Conservation (phyloP, 2,113 vertebrate species). For the Plecturocebus donacophilus region DNA sequence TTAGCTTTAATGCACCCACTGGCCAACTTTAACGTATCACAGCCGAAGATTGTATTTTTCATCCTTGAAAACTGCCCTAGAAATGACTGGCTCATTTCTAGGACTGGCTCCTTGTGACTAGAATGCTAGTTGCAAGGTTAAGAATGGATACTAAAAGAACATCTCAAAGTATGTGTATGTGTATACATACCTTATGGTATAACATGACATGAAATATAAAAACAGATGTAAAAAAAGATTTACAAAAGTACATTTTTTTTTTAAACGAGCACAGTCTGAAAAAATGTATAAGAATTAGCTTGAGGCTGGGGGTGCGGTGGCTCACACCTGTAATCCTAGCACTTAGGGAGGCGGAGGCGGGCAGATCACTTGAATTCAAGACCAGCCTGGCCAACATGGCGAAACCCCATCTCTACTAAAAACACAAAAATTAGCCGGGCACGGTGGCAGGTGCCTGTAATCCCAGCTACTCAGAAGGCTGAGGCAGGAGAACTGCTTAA, state of each 20-base stretch:
- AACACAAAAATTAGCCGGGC: too few species aligned
- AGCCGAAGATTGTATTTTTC: neutral
- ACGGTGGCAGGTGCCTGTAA: too few species aligned
- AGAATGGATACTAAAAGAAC: neutral
- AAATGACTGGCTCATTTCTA: neutral
- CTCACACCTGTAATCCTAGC: too few species aligned
- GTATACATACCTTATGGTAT: neutral
- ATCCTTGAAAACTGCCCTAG: neutral
- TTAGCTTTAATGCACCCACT: neutral
- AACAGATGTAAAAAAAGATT: neutral
- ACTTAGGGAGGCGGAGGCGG: too few species aligned
- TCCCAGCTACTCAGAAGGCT: too few species aligned
- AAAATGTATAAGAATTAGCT: neutral
- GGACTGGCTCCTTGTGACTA: too few species aligned
- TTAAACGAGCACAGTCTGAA: neutral
- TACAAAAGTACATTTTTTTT: neutral
- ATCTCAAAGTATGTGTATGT: neutral
- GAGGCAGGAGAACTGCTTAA: too few species aligned
- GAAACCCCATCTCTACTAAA: too few species aligned
- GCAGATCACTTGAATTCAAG: too few species aligned
- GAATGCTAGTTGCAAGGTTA: neutral
- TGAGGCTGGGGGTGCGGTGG: neutral
- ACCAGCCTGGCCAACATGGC: too few species aligned
- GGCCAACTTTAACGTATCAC: neutral
- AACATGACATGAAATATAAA: conserved; percentile 1